Conservation (phyloP, 1,140 invertebrate species). For the Megalopta genalis region DNA sequence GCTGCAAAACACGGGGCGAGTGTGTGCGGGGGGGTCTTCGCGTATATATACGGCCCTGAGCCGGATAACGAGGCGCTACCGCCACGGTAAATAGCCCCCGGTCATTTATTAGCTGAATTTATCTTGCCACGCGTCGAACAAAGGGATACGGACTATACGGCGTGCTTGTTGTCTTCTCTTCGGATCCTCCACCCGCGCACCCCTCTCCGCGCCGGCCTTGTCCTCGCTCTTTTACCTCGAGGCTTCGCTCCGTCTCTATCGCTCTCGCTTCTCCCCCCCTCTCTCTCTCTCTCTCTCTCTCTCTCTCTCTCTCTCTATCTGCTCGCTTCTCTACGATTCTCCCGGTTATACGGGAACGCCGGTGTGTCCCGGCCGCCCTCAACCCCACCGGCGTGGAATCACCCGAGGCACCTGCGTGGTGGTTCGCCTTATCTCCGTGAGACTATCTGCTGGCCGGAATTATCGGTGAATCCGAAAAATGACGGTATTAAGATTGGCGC, state of each 20-base stretch:
- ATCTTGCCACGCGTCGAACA: conserved; percentile 75
- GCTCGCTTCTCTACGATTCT: not conserved
- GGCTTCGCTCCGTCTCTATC: not conserved
- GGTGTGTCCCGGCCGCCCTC: conserved; percentile 19
- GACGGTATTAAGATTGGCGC: conserved; percentile 49
- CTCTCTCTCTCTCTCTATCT: not conserved
- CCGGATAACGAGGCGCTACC: conserved; percentile 78
- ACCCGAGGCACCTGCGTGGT: conserved; percentile 56
- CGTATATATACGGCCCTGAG: conserved; percentile 42
- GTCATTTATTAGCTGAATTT: conserved; percentile 78
- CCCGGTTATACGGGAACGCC: not conserved
- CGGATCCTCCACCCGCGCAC: not conserved
- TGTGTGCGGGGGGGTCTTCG: conserved; percentile 17
- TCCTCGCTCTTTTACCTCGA: no score
- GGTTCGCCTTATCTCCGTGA: conserved; percentile 53
- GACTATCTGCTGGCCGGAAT: conserved; percentile 54
- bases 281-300: not conserved
- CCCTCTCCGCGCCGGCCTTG: not conserved
- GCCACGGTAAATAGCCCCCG: conserved; percentile 71
- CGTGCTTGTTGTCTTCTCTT: conserved; percentile 58
- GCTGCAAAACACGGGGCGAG: conserved; percentile 73
- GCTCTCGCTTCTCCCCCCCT: no score
- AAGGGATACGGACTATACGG: conserved; percentile 68
- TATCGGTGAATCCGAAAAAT: conserved; percentile 62
- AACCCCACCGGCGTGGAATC: conserved; percentile 16